Evolutionary conservation across 2,113 vertebrate species (phyloP), one percentile per base, ranked within the genome.

Genomic region (Apteryx mantelli): DNA sequence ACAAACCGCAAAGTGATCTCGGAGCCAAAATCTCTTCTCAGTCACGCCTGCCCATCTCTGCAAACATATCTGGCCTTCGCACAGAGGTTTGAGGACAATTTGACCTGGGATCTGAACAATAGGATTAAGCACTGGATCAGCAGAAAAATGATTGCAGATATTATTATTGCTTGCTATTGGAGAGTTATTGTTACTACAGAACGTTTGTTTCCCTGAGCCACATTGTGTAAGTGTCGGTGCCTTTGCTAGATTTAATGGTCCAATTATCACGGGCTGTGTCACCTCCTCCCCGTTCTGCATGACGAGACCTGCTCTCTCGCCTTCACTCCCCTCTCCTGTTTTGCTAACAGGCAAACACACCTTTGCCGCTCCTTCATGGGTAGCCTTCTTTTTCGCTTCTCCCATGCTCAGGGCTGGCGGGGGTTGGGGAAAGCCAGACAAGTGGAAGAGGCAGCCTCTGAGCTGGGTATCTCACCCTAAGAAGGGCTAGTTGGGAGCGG

Each of bases 221-320:
- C 26, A 19, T 5, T 58, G 86, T 53, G 78, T 12, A 78, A 96
- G 65, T 79, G 95, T 25, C 26, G 5, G 69, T 73, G 95, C 88
- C 84, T 88, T 82, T 94, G 95, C 77, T 83, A 95, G 93, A 81
- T 96, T 97, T 95, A 95, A 95, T 89, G 84, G 91, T 88, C 84
- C 94, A 87, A 89, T 95, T 95, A 95, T 65, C 78, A 34, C 38
- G 2, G 84, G 92, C 71, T 19, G 86, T 89, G 74, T 82, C 89
- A 81, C 91, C 89, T 86, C 89, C 94, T 93, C 84, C 87, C 75
- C 2, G 0, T 32, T 70, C 71, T 55, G 42, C 91, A 44, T 20
- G 92, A 93, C 0, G 7, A 61, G 91, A 88, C 93, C 63, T 89
- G 97, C 80, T 73, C 92, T 82, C 46, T 77, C 76, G 93, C 84